Evolutionary conservation across 2,888 invertebrate species (phyloP).

Genomic region (Pristionchus fissidentatus): DNA sequence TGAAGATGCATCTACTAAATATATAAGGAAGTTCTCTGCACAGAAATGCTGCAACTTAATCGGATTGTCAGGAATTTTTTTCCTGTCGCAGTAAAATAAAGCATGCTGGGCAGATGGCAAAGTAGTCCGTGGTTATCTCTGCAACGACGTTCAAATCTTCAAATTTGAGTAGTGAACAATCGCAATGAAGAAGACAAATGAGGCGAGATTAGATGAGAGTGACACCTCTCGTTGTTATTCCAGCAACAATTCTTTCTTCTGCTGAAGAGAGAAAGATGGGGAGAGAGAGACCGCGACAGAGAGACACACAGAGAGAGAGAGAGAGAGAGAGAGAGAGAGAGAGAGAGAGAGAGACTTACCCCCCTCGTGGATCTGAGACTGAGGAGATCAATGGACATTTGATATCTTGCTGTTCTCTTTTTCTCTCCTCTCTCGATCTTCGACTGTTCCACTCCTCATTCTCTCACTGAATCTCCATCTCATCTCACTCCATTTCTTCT

Average conservation of each 20-base stretch:
- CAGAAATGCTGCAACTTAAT: no score
- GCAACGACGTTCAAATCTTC: no score
- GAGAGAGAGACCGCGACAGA: no score
- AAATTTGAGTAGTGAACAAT: neutral
- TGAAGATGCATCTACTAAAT: no score
- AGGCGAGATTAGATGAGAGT: neutral
- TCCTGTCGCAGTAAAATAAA: no score
- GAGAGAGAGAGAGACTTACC: neutral
- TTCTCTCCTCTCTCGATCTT: conserved; percentile 18
- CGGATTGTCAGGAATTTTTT: no score
- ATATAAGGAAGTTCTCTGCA: no score
- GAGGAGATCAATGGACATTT: neutral
- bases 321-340: no score
- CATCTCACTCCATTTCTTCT: neutral
- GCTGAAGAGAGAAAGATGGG: neutral
- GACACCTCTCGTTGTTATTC: conserved; percentile 18
- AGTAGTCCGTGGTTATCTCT: no score
- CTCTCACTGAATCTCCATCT: neutral
- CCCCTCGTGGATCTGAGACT: neutral
- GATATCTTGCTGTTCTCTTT: conserved; percentile 30
- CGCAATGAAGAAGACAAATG: neutral
- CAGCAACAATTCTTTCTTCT: neutral
- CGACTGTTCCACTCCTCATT: conserved; percentile 9
- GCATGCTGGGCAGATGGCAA: no score
- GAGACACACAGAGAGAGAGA: conserved; percentile 1